Evolutionary conservation across 1,140 invertebrate species (phyloP).

Genomic region (Cheumatopsyche charites): DNA sequence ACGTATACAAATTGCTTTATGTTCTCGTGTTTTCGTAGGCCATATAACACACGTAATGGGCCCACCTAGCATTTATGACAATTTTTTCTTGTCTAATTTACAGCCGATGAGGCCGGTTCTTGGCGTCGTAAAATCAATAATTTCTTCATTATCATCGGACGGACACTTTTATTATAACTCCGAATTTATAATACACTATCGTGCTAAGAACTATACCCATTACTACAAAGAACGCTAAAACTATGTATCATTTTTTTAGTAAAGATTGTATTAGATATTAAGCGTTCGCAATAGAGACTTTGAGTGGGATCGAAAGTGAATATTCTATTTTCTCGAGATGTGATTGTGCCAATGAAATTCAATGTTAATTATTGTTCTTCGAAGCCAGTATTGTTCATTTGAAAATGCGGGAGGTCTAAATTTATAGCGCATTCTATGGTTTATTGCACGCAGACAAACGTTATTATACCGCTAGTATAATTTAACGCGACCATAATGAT

Average conservation of each 20-base stretch:
- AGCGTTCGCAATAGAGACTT: too few relatives aligned
- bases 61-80: slow-evolving; percentile 34
- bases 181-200: background rate
- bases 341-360: too few relatives aligned
- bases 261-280: too few relatives aligned
- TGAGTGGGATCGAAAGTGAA: too few relatives aligned
- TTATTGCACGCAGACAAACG: background rate
- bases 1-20: slow-evolving; percentile 33
- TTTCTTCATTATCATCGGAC: slow-evolving; percentile 34
- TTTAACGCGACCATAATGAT: too few relatives aligned
- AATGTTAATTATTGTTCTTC: too few relatives aligned
- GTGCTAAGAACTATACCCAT: too few relatives aligned
- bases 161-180: slow-evolving; percentile 27
- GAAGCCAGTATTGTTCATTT: too few relatives aligned
- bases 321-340: too few relatives aligned
- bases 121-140: slow-evolving; percentile 33
- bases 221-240: too few relatives aligned
- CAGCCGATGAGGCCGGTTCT: slow-evolving; percentile 10
- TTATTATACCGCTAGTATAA: background rate
- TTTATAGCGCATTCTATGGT: background rate
- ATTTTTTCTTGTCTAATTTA: slow-evolving; percentile 28
- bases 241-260: too few relatives aligned
- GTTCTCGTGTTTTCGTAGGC: slow-evolving; percentile 24
- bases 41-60: slow-evolving; percentile 24
- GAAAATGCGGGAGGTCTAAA: slow-evolving; percentile 3